Evolutionary conservation across 2,888 invertebrate species (phyloP).

Genomic region (Dysmachus trigonus): DNA sequence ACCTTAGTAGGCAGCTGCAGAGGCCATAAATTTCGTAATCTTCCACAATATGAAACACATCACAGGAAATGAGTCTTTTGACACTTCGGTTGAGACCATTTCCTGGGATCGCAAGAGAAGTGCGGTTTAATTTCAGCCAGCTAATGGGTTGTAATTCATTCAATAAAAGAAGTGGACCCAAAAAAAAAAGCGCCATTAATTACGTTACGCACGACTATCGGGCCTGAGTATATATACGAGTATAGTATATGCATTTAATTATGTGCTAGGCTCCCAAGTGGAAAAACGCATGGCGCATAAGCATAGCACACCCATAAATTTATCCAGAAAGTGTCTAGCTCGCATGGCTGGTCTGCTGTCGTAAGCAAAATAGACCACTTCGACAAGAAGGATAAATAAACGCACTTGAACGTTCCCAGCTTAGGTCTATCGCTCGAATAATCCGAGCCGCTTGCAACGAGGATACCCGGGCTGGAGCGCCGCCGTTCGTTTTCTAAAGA

Average conservation of each 20-base stretch:
- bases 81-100: slow-evolving; percentile 6
- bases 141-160: slow-evolving; percentile 33
- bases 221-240: too few relatives aligned
- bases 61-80: slow-evolving; percentile 19
- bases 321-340: not conserved
- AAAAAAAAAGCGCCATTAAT: slow-evolving; percentile 11
- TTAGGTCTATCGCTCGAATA: slow-evolving; percentile 15
- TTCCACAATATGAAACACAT: not conserved
- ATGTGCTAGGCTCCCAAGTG: not conserved
- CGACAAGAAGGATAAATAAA: slow-evolving; percentile 7
- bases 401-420: slow-evolving; percentile 26
- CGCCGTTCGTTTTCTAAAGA: not conserved
- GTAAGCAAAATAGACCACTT: slow-evolving; percentile 18
- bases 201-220: not conserved
- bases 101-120: not conserved
- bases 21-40: not conserved
- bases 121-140: not conserved
- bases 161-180: slow-evolving; percentile 1
- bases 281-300: not conserved
- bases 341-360: not conserved
- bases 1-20: not conserved
- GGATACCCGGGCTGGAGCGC: not conserved
- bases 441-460: not conserved
- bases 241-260: too few relatives aligned
- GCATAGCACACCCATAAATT: slow-evolving; percentile 9